Evolutionary conservation across 2,797 vertebrate genomes (phyloP), one percentile per base, ranked within the genome.

Genomic region (Cossypha polioptera): DNA sequence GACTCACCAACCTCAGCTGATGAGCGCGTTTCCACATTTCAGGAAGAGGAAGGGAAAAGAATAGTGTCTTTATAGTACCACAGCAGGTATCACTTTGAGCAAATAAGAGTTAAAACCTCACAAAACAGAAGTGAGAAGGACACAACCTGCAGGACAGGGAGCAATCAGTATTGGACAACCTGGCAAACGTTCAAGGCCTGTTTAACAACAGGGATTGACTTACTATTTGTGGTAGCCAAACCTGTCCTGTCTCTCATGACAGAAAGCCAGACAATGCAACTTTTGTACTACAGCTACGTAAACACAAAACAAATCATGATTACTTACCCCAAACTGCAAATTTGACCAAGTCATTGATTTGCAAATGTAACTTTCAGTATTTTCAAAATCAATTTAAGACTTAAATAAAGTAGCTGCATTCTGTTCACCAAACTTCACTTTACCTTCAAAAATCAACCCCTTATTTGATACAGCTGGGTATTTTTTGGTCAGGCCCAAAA

Each of bases 161-260:
- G 63, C 55, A 58, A 55, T 38, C 47, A 48, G 16, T 63, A 73
- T 0, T 48, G 35, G 50, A 71, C 72, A 90, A 67, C 20, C 53
- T 76, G 81, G 84, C 71, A 92, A 86, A 80, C 1, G 26, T 15
- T 54, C 85, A 74, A 80, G 35, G 38, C 6, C 33, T 90, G 45
- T 50, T 92, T 50, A 71, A 86, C 48, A 74, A 82, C 8, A 0
- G 40, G 78, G 51, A 87, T 11, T 85, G 53, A 88, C 71, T 88
- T 68, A 31, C 75, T 91, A 19, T 72, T 77, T 88, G 68, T 72
- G 72, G 68, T 38, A 92, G 73, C 77, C 50, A 92, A 96, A 95
- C 67, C 65, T 58, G 61, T 71, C 45, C 66, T 50, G 61, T 77
- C 65, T 48, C 48, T 77, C 38, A 15, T 43, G 72, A 83, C 61